phyloP scores from a whole-genome alignment of 2,888 invertebrate species.

The Amiota minor region DNA sequence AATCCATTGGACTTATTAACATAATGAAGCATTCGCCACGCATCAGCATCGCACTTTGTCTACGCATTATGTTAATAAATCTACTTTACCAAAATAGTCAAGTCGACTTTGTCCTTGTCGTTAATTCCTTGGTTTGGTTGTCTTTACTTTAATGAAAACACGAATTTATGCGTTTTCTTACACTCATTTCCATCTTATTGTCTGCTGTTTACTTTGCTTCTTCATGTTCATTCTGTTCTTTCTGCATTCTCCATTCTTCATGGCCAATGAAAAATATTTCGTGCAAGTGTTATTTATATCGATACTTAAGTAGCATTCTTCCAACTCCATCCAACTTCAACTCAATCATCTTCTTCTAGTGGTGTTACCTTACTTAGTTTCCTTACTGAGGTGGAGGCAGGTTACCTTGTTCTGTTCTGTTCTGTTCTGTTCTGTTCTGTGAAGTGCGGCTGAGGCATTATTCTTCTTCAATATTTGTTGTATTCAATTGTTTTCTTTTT shows the following conservation, averaged over 20 bases:
- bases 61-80: slow-evolving; percentile 28
- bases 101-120: background rate
- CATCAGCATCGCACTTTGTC: slow-evolving; percentile 15
- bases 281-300: slow-evolving; percentile 25
- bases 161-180: slow-evolving; percentile 25
- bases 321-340: too few species aligned
- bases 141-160: slow-evolving; percentile 26
- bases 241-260: background rate
- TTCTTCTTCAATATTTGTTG: slow-evolving; percentile 16
- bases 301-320: background rate
- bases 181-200: background rate
- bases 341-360: too few species aligned
- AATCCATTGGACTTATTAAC: slow-evolving; percentile 8
- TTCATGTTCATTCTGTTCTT: background rate
- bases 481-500: slow-evolving; percentile 2
- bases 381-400: too few species aligned
- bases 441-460: background rate
- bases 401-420: too few species aligned
- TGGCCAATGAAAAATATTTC: slow-evolving; percentile 18
- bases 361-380: too few species aligned
- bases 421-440: too few species aligned
- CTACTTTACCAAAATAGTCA: background rate
- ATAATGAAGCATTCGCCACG: slow-evolving; percentile 16
- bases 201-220: background rate
- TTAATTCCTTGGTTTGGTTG: background rate